Evolutionary conservation across 2,888 invertebrate species (phyloP), one percentile per base, ranked within the genome.

Genomic region (Rhimphoctona megacephalus): DNA sequence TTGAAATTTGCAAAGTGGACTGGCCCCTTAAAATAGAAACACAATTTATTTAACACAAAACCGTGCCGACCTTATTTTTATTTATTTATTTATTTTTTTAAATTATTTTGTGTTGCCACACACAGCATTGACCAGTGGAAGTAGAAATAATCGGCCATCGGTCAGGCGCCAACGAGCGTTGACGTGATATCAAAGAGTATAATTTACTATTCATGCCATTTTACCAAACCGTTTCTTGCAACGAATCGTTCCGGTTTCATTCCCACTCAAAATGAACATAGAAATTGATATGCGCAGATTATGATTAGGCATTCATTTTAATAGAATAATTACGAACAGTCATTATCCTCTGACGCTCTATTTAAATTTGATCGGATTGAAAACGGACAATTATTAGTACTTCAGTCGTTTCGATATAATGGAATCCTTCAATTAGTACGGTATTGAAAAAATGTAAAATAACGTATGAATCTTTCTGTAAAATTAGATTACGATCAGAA

Each of bases 81-180:
- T 33, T 36, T 4, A 39, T 39, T 7, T n/a, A n/a, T n/a, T n/a
- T n/a, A n/a, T 8, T 54, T 54, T 14, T 11, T 9, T 14, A 22
- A 73, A 30, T 54, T 19, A 22, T 30, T 81, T 76, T 36, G 77
- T 54, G 52, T 43, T 33, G 72, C 46, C 66, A 72, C 61, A 54
- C 33, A 17, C 52, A n/a, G 22, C 79, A 82, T 66, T 77, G 73
- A 73, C 49, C 46, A 39, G n/a, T 64, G 66, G 36, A 81, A 89
- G 89, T 88, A 81, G 85, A 87, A 85, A 85, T 73, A 61, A 82
- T 87, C 88, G 72, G 64, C 69, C 80, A 77, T 39, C 83, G 54
- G 89, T 88, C 88, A 85, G 88, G 79, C 89, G 67, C 57, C 30
- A 33, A 66, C 54, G 66, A 69, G 72, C 52, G 61, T 49, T 33